These are phyloP conservation scores for Altica lythri DNA, from an alignment of 2,888 invertebrate species.

Conservation along the genomic window DNA sequence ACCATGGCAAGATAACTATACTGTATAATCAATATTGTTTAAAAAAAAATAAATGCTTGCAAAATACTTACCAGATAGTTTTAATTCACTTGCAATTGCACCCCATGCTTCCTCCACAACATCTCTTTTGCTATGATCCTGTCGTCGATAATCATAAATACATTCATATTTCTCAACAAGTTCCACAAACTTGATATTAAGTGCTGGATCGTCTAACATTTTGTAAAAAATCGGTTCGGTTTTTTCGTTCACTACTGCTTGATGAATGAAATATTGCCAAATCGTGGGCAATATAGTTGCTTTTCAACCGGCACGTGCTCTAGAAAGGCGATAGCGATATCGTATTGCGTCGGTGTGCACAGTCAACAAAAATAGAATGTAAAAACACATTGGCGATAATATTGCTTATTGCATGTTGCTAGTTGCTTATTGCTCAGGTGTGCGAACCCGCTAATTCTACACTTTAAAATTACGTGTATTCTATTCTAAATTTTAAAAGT, in stretches of 20 bases:
- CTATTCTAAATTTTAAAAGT: too few species aligned
- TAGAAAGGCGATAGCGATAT: constrained; percentile 11
- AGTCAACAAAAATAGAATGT: background rate
- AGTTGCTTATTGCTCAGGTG: constrained; percentile 7
- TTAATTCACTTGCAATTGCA: constrained; percentile 1
- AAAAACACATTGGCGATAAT: constrained; percentile 4
- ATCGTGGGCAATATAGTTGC: constrained; percentile 6
- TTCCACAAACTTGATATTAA: constrained; percentile 15
- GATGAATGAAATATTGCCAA: constrained; percentile 1
- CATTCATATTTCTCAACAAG: constrained; percentile 13
- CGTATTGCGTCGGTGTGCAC: background rate
- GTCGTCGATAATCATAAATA: constrained; percentile 10
- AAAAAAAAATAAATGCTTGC: constrained; percentile 3
- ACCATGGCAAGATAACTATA: constrained; percentile 7
- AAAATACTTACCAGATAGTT: constrained; percentile 4
- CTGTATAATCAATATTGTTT: constrained; percentile 6
- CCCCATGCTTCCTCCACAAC: background rate
- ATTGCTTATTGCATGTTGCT: constrained; percentile 5
- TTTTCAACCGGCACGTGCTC: constrained; percentile 12
- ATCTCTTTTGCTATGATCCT: constrained; percentile 5
- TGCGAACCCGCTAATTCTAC: too few species aligned
- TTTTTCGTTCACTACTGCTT: too few species aligned
- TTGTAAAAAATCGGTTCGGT: too few species aligned
- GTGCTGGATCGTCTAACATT: constrained; percentile 15
- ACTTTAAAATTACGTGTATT: too few species aligned